These are phyloP conservation scores for Chamaea fasciata DNA, from an alignment of 2,113 vertebrate species.

Conservation along the genomic window DNA sequence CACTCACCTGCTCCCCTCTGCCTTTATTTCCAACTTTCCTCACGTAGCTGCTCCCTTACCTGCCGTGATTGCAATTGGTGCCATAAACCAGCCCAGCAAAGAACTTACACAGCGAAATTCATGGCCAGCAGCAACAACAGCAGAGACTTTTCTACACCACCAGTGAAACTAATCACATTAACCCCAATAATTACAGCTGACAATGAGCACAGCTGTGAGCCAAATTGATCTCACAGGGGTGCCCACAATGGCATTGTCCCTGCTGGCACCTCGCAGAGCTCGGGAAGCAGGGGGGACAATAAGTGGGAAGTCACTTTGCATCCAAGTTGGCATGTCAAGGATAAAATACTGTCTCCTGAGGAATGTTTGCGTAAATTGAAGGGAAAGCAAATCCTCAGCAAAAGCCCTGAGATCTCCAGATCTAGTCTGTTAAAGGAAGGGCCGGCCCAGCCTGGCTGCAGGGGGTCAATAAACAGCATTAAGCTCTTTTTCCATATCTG, in stretches of 20 bases:
- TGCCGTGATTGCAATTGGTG: neutral
- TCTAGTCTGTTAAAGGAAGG: neutral
- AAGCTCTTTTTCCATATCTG: neutral
- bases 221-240: constrained; percentile 43
- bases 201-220: constrained; percentile 25
- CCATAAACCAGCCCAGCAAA: neutral
- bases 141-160: neutral
- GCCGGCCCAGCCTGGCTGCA: neutral
- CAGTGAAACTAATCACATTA: constrained; percentile 45
- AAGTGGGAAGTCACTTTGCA: neutral
- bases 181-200: constrained; percentile 37
- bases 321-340: neutral
- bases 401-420: neutral
- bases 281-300: neutral
- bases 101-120: neutral
- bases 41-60: neutral
- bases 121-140: constrained; percentile 6
- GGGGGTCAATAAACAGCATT: accelerated
- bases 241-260: neutral
- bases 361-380: neutral
- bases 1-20: neutral
- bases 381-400: neutral
- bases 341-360: neutral
- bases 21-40: neutral
- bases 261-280: neutral